These are phyloP conservation scores for Axinella damicornis DNA, from an alignment of 37 sponge, comb jelly and placozoan genomes.

Conservation along the genomic window DNA sequence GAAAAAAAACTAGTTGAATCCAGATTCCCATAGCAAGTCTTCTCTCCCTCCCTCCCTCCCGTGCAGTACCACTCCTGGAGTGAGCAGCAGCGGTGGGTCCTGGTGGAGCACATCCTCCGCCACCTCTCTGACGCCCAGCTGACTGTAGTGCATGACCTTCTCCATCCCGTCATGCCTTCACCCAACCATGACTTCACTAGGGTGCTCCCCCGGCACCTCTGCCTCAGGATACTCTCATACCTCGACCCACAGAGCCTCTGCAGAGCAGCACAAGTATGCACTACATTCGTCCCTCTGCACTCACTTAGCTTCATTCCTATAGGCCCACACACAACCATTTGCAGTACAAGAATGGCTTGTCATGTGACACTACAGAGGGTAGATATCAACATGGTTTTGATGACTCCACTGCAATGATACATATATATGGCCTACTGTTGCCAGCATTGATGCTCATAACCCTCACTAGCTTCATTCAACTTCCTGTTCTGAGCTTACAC, in stretches of 20 bases:
- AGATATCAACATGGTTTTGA: no score
- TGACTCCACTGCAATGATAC: no score
- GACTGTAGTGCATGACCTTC: slow-evolving; percentile 32
- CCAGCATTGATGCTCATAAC: no score
- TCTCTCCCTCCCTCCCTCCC: neutral
- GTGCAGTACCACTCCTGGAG: slow-evolving; percentile 66
- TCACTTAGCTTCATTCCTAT: no score
- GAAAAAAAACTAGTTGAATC: no score
- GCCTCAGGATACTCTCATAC: slow-evolving; percentile 63
- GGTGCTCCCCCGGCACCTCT: slow-evolving; percentile 40
- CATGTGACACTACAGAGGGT: no score
- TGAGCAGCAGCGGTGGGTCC: slow-evolving; percentile 57
- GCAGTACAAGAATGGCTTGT: no score
- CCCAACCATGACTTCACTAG: slow-evolving; percentile 67
- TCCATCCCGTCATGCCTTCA: slow-evolving; percentile 35
- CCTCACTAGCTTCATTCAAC: no score
- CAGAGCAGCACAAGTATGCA: slow-evolving; percentile 74
- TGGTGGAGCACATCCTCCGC: slow-evolving; percentile 44
- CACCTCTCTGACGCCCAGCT: slow-evolving; percentile 47
- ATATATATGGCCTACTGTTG: no score
- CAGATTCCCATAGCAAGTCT: no score
- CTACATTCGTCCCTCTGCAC: neutral
- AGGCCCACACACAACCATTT: no score
- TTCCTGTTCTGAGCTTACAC: no score
- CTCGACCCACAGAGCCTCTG: slow-evolving; percentile 70